Evolutionary conservation across 1,140 invertebrate species (phyloP).

Genomic region (Euborellia annulipes): DNA sequence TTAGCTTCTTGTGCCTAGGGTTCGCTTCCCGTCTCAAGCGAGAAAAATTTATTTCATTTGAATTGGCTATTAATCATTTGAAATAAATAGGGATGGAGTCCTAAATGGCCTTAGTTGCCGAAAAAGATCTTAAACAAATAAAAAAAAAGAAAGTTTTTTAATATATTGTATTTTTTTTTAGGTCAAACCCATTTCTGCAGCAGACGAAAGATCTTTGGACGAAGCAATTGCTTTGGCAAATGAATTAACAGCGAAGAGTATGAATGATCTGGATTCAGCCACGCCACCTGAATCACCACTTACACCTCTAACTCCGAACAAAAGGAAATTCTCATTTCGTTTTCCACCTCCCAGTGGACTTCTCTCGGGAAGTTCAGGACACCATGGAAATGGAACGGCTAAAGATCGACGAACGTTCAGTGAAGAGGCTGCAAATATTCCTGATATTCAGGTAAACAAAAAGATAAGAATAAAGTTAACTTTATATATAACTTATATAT

Average conservation of each 20-base stretch:
- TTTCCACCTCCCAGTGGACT: slow-evolving; percentile 48
- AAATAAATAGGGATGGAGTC: no score
- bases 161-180: no score
- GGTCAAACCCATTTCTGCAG: slow-evolving; percentile 87
- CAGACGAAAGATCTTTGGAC: slow-evolving; percentile 84
- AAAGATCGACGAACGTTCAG: slow-evolving; percentile 75
- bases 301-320: slow-evolving; percentile 59
- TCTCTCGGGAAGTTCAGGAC: slow-evolving; percentile 21
- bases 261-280: slow-evolving; percentile 54
- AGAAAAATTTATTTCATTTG: no score
- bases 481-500: no score
- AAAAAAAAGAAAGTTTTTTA: no score
- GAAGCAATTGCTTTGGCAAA: slow-evolving; percentile 87
- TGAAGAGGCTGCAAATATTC: slow-evolving; percentile 76
- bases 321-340: slow-evolving; percentile 77
- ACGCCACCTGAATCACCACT: slow-evolving; percentile 40
- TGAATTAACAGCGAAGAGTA: slow-evolving; percentile 74
- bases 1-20: no score
- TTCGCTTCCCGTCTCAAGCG: no score
- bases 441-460: slow-evolving; percentile 66
- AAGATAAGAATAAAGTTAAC: no score
- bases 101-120: no score
- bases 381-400: slow-evolving; percentile 39
- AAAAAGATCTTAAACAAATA: no score
- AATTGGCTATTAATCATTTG: no score